Percentiles rank a stretch among this genome's conserved stretches.
These are phyloP conservation scores for Pangasius krempfi DNA, from an alignment of 2,797 vertebrate genomes.

Conservation along the genomic window DNA sequence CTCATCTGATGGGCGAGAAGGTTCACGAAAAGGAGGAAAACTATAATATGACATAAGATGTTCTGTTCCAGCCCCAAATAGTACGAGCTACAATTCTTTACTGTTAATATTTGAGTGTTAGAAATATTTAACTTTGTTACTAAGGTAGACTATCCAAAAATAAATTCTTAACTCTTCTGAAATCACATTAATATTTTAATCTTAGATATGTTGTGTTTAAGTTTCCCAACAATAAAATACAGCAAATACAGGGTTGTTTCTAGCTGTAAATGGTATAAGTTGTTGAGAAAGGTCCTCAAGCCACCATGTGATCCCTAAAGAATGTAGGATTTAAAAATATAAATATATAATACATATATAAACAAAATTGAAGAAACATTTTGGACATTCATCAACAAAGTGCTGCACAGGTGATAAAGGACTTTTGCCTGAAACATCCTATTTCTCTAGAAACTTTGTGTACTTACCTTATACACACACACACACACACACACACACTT, in stretches of 20 bases:
- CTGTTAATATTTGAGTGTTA: neutral
- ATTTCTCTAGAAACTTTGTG: neutral
- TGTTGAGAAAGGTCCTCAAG: neutral
- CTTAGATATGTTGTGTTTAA: neutral
- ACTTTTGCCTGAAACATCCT: neutral
- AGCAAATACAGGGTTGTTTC: neutral
- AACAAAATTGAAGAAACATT: neutral
- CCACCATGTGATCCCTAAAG: neutral
- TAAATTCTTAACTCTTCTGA: neutral
- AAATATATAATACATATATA: neutral
- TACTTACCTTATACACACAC: neutral
- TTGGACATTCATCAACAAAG: neutral
- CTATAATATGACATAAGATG: neutral
- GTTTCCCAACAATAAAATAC: neutral
- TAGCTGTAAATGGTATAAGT: neutral
- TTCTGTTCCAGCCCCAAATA: neutral
- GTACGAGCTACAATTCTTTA: neutral
- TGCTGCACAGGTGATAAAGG: neutral
- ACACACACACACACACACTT: neutral
- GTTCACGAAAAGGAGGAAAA: neutral
- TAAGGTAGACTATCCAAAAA: neutral
- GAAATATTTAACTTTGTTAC: neutral
- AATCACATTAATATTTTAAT: neutral
- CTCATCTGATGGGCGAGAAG: neutral
- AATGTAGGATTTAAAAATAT: constrained; percentile 1